Evolutionary conservation across 2,797 vertebrate genomes (phyloP).

Genomic region (Cuculus canorus): DNA sequence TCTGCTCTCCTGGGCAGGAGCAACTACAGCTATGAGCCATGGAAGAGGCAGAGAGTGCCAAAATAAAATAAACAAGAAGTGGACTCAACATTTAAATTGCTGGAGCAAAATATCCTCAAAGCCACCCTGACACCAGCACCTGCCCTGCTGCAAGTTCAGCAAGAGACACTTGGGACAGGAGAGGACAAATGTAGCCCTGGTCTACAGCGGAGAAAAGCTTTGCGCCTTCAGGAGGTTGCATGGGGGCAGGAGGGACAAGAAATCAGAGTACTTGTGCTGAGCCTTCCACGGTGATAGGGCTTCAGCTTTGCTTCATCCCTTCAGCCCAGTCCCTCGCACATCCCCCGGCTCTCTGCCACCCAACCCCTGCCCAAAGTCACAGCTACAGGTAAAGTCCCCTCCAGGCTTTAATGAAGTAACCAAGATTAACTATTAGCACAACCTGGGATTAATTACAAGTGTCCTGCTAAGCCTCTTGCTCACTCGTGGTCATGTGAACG

Average conservation of each 20-base stretch:
- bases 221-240: not conserved
- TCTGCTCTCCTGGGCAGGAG: not conserved
- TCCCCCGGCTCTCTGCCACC: not conserved
- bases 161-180: not conserved
- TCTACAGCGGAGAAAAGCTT: not conserved
- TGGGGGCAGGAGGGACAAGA: not conserved
- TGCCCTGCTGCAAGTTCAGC: not conserved
- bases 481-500: rapidly evolving
- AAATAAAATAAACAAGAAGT: not conserved
- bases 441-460: not conserved
- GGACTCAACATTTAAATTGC: not conserved
- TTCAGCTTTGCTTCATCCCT: not conserved
- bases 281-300: rapidly evolving
- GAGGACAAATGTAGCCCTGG: not conserved
- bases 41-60: not conserved
- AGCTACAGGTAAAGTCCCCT: not conserved
- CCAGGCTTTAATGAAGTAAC: not conserved
- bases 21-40: not conserved
- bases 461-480: not conserved
- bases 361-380: not conserved
- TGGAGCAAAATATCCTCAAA: not conserved
- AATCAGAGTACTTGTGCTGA: not conserved
- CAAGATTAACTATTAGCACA: not conserved
- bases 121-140: not conserved
- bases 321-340: not conserved